A percentile compares a stretch with the other conserved stretches of the same genome.
These are phyloP conservation scores for Micronisus gabar DNA, from an alignment of 2,113 vertebrate species.

Conservation along the genomic window DNA sequence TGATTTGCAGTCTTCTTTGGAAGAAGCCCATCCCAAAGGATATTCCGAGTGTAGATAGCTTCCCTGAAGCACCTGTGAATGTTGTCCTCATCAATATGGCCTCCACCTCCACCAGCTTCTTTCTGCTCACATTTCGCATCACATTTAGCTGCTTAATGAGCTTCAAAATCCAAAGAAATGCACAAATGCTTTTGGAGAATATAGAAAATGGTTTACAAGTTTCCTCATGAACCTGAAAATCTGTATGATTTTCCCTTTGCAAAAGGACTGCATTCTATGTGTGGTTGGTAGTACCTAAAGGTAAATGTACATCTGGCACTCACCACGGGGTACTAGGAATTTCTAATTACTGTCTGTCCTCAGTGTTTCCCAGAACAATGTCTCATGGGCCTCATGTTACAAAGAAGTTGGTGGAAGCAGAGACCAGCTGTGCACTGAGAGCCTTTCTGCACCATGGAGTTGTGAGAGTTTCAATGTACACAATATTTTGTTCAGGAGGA, in stretches of 20 bases:
- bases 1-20: neutral
- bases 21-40: neutral
- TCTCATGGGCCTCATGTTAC: neutral
- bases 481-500: neutral
- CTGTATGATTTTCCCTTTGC: neutral
- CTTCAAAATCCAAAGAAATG: neutral
- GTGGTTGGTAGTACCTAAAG: neutral
- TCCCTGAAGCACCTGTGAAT: neutral
- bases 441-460: neutral
- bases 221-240: neutral
- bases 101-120: neutral
- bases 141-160: neutral
- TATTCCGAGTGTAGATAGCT: neutral
- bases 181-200: neutral
- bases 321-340: neutral
- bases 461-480: neutral
- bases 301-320: neutral
- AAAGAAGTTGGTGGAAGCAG: neutral
- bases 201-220: neutral
- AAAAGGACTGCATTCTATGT: neutral
- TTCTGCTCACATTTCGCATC: neutral
- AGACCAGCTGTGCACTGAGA: neutral
- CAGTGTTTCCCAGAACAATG: neutral
- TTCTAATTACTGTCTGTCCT: neutral
- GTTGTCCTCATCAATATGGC: neutral